Percentiles rank a stretch among this genome's conserved stretches.
Evolutionary conservation across 2,113 vertebrate species (phyloP).

Genomic region (Neolamprologus hecqui): DNA sequence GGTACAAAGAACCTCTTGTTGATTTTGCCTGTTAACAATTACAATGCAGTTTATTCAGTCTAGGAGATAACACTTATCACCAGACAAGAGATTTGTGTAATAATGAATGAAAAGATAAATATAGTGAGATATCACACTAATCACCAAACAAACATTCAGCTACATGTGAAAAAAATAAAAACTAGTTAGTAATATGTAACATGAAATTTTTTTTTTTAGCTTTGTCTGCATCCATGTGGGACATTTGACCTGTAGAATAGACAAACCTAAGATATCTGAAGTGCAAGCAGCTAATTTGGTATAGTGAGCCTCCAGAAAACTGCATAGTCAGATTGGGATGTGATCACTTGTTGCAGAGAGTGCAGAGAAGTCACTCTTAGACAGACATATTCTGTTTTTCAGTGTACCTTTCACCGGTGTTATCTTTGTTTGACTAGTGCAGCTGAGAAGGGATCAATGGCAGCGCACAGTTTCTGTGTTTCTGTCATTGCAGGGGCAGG

Average conservation of each 20-base stretch:
- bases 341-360: neutral
- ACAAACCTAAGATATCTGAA: neutral
- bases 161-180: neutral
- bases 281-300: neutral
- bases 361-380: neutral
- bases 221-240: neutral
- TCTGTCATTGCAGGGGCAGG: neutral
- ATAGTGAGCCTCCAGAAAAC: neutral
- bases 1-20: neutral
- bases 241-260: neutral
- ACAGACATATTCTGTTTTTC: neutral
- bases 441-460: neutral
- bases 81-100: neutral
- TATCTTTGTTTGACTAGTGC: neutral
- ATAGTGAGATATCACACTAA: neutral
- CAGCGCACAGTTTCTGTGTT: neutral
- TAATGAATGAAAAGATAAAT: neutral
- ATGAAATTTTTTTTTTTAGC: neutral
- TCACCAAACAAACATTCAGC: neutral
- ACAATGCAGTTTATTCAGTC: neutral
- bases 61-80: neutral
- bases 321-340: neutral
- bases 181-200: neutral
- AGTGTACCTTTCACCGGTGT: neutral
- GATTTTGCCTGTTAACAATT: neutral